phyloP scores from a whole-genome alignment of 2,113 vertebrate species.

The Corydoras maculifer region DNA sequence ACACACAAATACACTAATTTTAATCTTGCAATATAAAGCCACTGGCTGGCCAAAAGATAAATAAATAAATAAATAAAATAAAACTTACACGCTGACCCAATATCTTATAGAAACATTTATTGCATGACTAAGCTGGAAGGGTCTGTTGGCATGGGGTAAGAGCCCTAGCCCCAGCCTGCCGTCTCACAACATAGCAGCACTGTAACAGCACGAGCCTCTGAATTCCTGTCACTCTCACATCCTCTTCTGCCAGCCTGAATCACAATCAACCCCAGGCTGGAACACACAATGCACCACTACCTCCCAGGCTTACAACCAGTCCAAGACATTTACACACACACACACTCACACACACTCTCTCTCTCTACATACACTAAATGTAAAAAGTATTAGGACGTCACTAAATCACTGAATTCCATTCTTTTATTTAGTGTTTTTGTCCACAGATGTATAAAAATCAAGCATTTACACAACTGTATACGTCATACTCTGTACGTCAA shows the following conservation, averaged over 20 bases:
- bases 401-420: too few relatives aligned
- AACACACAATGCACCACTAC: slow-evolving; percentile 3
- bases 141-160: slow-evolving; percentile 20
- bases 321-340: background rate
- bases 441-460: too few relatives aligned
- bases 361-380: too few relatives aligned
- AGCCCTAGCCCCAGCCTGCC: slow-evolving; percentile 14
- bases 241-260: slow-evolving; percentile 28
- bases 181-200: slow-evolving; percentile 24
- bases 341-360: background rate
- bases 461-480: too few relatives aligned
- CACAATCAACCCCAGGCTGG: slow-evolving; percentile 29
- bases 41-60: too few relatives aligned
- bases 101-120: background rate
- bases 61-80: too few relatives aligned
- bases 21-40: too few relatives aligned
- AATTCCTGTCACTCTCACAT: slow-evolving; percentile 32
- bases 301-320: background rate
- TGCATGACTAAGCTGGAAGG: slow-evolving; percentile 27
- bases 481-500: too few relatives aligned
- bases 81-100: too few relatives aligned
- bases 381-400: too few relatives aligned
- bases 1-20: too few relatives aligned
- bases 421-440: too few relatives aligned
- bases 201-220: slow-evolving; percentile 26